Base-by-base conservation (phyloP, 2,113 vertebrate genomes). In the Chiloscyllium plagiosum region DNA sequence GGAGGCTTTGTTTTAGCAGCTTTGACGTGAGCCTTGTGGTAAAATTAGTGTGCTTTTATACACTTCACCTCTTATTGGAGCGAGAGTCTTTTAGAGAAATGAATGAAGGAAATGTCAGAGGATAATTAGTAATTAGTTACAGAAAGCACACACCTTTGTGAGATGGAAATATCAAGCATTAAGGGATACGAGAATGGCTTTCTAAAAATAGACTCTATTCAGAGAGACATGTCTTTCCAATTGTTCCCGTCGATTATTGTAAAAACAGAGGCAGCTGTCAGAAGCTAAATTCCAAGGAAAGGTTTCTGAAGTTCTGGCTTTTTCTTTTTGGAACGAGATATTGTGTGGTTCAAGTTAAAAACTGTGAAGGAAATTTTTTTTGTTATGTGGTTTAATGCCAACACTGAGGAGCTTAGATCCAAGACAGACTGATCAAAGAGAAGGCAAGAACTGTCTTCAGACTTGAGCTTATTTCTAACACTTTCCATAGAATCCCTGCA, bases 41-140 rank as follows among this genome's bases (percentile, higher is more conserved):
- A 33, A 56, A 90, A 90, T 90, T 61, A 56, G 61, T 15, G 29
- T n/a, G 87, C 33, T 90, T 90, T 90, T 29, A 13, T 83, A 61
- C 50, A 33, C 50, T 15, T 52, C 4, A 13, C 26, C 61, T 4
- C 5, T 90, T 61, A 90, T 52, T 4, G 2, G 87, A 90, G 17
- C 56, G 61, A 10, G 17, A 83, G 87, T n/a, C 52, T 56, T 65
- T 65, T 26, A 50, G 33, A 19, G 87, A 90, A 61, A 65, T 65
- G 87, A 90, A 61, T n/a, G 87, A 33, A 61, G 56, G 87, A 90
- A 90, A 90, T 90, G 87, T 90, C 87, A 90, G 24, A 61, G 33
- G 52, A 33, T 61, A 61, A 90, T 90, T n/a, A 90, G 87, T 4
- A 90, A 52, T 61, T 52, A 90, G 47, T 17, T 90, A 33, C 52